A percentile compares a stretch with the other conserved stretches of the same genome.
Evolutionary conservation across 2,888 invertebrate species (phyloP).

Genomic region (Clistopyga incitator): DNA sequence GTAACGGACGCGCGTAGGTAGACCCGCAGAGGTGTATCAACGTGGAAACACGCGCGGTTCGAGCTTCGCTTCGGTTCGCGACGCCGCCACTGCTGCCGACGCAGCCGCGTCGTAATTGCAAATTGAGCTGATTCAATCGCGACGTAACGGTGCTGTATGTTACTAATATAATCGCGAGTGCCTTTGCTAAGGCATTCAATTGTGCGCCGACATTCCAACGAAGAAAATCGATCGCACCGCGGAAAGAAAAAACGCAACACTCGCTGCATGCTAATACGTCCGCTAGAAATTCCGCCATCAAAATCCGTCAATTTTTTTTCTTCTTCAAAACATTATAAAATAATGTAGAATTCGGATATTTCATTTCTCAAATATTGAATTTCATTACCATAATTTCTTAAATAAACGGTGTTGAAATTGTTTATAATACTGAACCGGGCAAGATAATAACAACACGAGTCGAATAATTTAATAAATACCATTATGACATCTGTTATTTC

Average conservation of each 20-base stretch:
- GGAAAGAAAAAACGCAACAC: not conserved
- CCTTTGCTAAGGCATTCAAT: slow-evolving; percentile 20
- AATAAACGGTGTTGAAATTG: not conserved
- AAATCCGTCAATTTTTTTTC: not conserved
- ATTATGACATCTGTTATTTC: not conserved
- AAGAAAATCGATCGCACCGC: slow-evolving; percentile 14
- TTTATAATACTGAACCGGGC: not conserved
- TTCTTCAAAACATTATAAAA: not conserved
- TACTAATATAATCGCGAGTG: slow-evolving; percentile 44
- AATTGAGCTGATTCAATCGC: slow-evolving; percentile 66
- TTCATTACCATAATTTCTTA: not conserved
- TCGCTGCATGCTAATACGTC: not conserved
- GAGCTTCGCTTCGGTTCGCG: not conserved
- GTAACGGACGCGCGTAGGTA: slow-evolving; percentile 47
- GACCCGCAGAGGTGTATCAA: slow-evolving; percentile 15
- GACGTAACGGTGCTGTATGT: slow-evolving; percentile 49
- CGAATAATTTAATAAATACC: not conserved
- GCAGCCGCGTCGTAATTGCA: slow-evolving; percentile 60
- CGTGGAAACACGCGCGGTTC: not conserved
- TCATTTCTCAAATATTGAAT: not conserved
- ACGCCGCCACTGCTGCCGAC: not conserved
- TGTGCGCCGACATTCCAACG: slow-evolving; percentile 49
- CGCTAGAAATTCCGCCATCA: not conserved
- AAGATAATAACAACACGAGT: not conserved
- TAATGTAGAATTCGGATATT: not conserved